Evolutionary conservation across 1,140 invertebrate species (phyloP).

Genomic region (Cyphomyrmex costatus): DNA sequence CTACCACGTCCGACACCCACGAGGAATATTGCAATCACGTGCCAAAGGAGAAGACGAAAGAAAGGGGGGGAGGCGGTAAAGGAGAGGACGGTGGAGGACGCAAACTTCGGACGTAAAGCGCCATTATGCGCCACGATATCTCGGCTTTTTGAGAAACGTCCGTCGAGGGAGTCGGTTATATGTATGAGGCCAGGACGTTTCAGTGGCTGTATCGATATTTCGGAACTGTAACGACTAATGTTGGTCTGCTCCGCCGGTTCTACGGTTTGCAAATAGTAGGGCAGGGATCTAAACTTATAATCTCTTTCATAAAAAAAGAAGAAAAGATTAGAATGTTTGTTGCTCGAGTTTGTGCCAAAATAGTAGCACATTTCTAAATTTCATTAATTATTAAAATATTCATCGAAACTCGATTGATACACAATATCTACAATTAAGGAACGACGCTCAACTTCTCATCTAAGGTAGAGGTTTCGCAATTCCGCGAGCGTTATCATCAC

Average conservation of each 20-base stretch:
- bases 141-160: slow-evolving; percentile 60
- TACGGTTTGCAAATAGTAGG: not conserved
- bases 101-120: slow-evolving; percentile 54
- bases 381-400: slow-evolving; percentile 23
- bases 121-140: slow-evolving; percentile 59
- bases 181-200: slow-evolving; percentile 41
- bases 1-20: slow-evolving; percentile 63
- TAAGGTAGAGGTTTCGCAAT: slow-evolving; percentile 41
- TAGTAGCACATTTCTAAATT: not conserved
- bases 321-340: not conserved
- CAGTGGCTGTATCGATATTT: slow-evolving; percentile 45
- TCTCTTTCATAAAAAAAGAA: not conserved
- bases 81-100: not conserved
- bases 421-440: not conserved
- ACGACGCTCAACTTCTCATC: not conserved
- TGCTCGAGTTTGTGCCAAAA: not conserved
- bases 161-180: slow-evolving; percentile 50
- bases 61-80: not conserved
- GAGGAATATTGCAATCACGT: slow-evolving; percentile 73
- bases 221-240: not conserved
- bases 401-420: not conserved
- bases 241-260: not conserved
- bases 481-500: slow-evolving; percentile 50
- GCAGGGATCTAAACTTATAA: not conserved
- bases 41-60: not conserved